Conservation (phyloP, 2,888 invertebrate species). For the Melipona bicolor region DNA sequence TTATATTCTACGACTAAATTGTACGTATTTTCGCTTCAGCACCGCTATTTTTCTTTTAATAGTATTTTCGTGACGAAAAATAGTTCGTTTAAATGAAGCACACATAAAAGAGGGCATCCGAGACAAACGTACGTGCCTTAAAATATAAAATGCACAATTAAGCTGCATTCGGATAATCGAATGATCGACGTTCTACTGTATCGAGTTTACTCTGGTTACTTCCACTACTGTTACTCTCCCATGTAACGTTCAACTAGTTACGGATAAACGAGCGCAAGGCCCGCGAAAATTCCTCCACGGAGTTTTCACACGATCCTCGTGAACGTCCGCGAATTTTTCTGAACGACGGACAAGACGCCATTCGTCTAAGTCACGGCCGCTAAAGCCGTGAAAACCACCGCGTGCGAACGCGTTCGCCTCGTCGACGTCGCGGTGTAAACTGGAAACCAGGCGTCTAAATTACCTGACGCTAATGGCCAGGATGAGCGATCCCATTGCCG, state of each 20-base stretch:
- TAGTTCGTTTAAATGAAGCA: too few relatives aligned
- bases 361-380: background rate
- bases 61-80: too few relatives aligned
- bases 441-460: slow-evolving; percentile 39
- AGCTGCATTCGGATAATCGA: too few relatives aligned
- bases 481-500: slow-evolving; percentile 25
- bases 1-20: too few relatives aligned
- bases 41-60: too few relatives aligned
- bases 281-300: background rate
- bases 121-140: too few relatives aligned
- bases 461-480: slow-evolving; percentile 49
- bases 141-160: too few relatives aligned
- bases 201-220: background rate
- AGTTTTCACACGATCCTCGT: background rate
- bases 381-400: background rate
- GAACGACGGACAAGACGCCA: background rate
- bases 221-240: background rate
- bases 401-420: slow-evolving; percentile 20
- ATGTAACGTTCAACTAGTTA: background rate
- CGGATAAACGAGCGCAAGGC: background rate
- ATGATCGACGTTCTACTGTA: background rate
- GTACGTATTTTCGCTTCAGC: too few relatives aligned
- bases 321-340: background rate
- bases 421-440: slow-evolving; percentile 17
- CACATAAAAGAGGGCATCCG: too few relatives aligned